Base-by-base conservation (phyloP, 2,113 vertebrate genomes). In the Gila orcuttii region DNA sequence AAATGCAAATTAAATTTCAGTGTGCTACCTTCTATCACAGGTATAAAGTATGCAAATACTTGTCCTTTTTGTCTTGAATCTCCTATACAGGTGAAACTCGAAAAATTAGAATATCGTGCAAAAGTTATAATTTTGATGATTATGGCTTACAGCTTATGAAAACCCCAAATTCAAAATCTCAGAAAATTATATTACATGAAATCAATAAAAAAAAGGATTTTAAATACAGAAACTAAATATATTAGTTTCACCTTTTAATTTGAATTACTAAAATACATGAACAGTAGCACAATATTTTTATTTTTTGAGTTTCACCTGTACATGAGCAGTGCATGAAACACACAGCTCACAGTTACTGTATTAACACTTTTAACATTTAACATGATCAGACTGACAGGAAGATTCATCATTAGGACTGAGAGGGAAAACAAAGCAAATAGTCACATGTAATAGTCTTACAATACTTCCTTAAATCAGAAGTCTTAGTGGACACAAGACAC, bases 1-100 rank as follows among this genome's bases (percentile, higher is more conserved):
- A 69, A 69, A 69, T 0, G 31, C 64, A 31, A 6, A 21, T 69
- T 73, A 12, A 13, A 73, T 73, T 42, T 71, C 36, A 71, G 36
- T 5, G 69, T 45, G 62, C 64, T 6, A 2, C 5, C 17, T 33
- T 66, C 28, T 66, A 17, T 39, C 8, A 31, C 31, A 36, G 57
- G 21, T 59, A 59, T 23, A 9, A 62, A 62, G 19, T 71, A 71
- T 71, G 69, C 39, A 74, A 45, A 73, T 73, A 73, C 36, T 73
- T 10, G 36, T n/a, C 1, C 36, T 2, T 74, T 74, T 45, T 45
- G 45, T 25, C 69, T 25, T n/a, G 39, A 25, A 7, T 45, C 39
- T 74, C 71, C 23, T 21, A 73, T 12, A 42, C 28, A 28, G 28
- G 28, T 28, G 28, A 28, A 28, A 28, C 28, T 28, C 28, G 28